Percentiles rank a stretch among this genome's conserved stretches.
phyloP scores from a whole-genome alignment of 1,140 invertebrate species.

The Cylas formicarius region DNA sequence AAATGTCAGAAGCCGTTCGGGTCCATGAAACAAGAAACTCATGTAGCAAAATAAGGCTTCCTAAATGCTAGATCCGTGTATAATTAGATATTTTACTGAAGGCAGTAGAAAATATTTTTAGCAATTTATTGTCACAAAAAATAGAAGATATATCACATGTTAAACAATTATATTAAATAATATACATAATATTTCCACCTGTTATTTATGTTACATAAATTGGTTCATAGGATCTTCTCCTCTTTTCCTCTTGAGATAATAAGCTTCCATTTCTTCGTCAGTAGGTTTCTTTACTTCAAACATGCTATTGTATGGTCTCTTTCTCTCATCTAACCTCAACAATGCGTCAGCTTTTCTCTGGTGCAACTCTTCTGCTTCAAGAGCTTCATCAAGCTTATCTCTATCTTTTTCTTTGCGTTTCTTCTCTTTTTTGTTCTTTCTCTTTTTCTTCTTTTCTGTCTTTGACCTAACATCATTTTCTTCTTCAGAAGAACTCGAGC shows the following conservation, averaged over 20 bases:
- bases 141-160: no score
- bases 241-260: conserved; percentile 73
- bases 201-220: conserved; percentile 52
- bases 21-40: no score
- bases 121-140: no score
- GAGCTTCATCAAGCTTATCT: conserved; percentile 49
- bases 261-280: conserved; percentile 91
- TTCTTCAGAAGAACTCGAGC: conserved; percentile 22
- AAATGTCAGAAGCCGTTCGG: no score
- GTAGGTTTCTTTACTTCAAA: conserved; percentile 74
- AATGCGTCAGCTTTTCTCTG: conserved; percentile 58
- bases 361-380: conserved; percentile 58
- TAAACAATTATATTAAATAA: no score
- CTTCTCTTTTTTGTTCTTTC: conserved; percentile 61
- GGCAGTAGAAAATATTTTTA: no score
- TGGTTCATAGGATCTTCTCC: conserved; percentile 89
- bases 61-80: no score
- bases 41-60: no score
- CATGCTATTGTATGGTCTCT: conserved; percentile 88
- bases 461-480: conserved; percentile 40
- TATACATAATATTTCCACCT: no score
- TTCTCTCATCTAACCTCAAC: conserved; percentile 75
- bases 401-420: conserved; percentile 47
- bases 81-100: no score
- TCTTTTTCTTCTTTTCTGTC: conserved; percentile 53